Conservation (phyloP, 2,888 invertebrate species). For the Drosophila pegasa region DNA sequence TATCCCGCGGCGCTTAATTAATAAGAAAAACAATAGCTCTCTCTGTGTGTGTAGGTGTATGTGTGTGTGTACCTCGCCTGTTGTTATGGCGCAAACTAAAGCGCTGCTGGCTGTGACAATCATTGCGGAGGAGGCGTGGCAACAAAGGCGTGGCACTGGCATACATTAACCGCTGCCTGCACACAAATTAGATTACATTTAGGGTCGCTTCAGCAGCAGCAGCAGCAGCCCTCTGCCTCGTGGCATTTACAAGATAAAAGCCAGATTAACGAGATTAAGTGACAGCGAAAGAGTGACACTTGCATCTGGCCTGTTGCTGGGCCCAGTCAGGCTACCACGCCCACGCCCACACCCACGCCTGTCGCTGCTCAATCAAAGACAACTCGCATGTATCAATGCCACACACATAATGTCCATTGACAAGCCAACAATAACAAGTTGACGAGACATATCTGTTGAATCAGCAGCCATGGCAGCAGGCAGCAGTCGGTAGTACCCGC, state of each 20-base stretch:
- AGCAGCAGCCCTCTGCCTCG: conserved; percentile 24
- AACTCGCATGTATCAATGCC: conserved; percentile 46
- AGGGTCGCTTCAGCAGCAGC: conserved; percentile 12
- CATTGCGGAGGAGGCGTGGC: conserved; percentile 42
- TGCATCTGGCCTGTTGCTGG: conserved; percentile 42
- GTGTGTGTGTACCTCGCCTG: conserved; percentile 10
- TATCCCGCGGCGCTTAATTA: conserved; percentile 65
- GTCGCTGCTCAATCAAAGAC: conserved; percentile 3
- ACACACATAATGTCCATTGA: conserved; percentile 48
- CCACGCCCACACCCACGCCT: conserved; percentile 3
- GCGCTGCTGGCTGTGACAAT: conserved; percentile 42
- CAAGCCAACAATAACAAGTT: conserved; percentile 24
- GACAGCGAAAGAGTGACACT: conserved; percentile 27
- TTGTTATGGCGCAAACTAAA: conserved; percentile 31
- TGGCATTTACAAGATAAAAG: conserved; percentile 72
- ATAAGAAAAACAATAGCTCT: conserved; percentile 53
- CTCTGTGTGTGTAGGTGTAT: not conserved
- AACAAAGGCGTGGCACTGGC: conserved; percentile 36
- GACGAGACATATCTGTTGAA: not conserved
- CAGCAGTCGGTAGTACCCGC: too few relatives aligned
- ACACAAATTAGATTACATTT: conserved; percentile 74
- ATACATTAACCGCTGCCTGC: conserved; percentile 58
- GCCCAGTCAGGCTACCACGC: conserved; percentile 2
- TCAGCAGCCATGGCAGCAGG: too few relatives aligned
- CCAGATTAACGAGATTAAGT: conserved; percentile 76